Evolutionary conservation across 2,797 vertebrate genomes (phyloP).

Genomic region (Melanotaenia boesemani): DNA sequence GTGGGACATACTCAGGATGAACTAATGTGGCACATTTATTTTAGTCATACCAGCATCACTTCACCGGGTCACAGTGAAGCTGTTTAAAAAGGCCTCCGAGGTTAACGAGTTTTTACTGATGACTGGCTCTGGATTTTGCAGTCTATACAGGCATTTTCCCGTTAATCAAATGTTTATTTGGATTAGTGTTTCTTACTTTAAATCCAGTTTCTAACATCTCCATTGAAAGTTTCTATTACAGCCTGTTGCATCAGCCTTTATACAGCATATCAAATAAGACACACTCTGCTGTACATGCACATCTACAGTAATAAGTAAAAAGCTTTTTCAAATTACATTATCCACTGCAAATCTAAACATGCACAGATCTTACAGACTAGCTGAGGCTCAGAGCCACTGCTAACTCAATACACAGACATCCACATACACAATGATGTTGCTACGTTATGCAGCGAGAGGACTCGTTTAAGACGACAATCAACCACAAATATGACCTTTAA

Average conservation of each 20-base stretch:
- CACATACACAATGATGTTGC: constrained; percentile 12
- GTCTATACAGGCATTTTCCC: background rate
- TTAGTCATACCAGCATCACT: background rate
- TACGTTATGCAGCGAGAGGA: constrained; percentile 18
- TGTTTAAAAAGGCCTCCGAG: background rate
- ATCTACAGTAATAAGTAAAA: background rate
- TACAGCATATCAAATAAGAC: background rate
- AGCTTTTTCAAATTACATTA: constrained; percentile 30
- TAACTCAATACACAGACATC: constrained; percentile 22
- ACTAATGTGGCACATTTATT: background rate
- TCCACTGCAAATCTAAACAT: constrained; percentile 31
- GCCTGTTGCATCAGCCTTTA: background rate
- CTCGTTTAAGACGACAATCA: constrained; percentile 29
- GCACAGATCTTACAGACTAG: constrained; percentile 26
- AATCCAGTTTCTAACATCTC: background rate
- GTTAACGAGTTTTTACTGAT: constrained; percentile 1
- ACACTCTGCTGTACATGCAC: background rate
- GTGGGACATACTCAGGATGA: background rate
- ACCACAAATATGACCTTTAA: constrained; percentile 34
- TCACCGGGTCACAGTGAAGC: constrained; percentile 4
- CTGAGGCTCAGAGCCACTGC: constrained; percentile 8
- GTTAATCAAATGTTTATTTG: background rate
- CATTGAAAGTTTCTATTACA: background rate
- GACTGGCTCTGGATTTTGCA: background rate
- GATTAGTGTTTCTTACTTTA: constrained; percentile 6